Conservation (phyloP, 2,113 vertebrate genomes). For the Tiliqua scincoides region DNA sequence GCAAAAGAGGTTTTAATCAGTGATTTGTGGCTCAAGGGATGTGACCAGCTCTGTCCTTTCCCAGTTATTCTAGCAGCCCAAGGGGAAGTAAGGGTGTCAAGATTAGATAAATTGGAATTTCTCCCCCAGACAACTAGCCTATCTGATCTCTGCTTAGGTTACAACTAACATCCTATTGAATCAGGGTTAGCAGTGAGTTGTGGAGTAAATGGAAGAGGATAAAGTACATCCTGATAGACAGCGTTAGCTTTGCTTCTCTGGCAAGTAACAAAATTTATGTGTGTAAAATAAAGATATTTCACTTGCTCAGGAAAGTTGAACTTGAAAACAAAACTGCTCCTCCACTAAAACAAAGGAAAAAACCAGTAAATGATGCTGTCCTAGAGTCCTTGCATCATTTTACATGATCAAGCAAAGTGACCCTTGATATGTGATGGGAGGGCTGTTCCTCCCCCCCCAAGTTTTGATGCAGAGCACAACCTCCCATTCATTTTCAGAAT, state of each 20-base stretch:
- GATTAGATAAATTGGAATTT: constrained; percentile 69
- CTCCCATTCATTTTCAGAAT: neutral
- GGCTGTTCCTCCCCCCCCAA: neutral
- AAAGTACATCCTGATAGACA: constrained; percentile 39
- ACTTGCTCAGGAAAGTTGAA: constrained; percentile 44
- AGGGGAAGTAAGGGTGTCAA: constrained; percentile 60
- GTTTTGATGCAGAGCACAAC: neutral
- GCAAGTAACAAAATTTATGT: constrained; percentile 42
- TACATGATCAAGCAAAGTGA: neutral
- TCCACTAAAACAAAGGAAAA: neutral
- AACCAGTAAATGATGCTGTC: neutral
- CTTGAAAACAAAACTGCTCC: constrained; percentile 38
- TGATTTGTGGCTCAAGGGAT: constrained; percentile 57
- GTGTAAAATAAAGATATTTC: constrained; percentile 1
- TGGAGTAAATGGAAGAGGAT: constrained; percentile 34
- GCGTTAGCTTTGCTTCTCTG: neutral
- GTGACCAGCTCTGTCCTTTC: constrained; percentile 56
- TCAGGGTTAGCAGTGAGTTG: constrained; percentile 18
- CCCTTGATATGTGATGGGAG: neutral
- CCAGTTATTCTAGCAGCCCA: constrained; percentile 56
- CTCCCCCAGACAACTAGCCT: constrained; percentile 21
- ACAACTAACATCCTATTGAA: constrained; percentile 37
- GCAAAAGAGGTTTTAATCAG: constrained; percentile 31
- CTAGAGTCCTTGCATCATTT: neutral
- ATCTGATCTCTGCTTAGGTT: constrained; percentile 57